Evolutionary conservation across 2,797 vertebrate species (phyloP).

Genomic region (Cygnus olor): DNA sequence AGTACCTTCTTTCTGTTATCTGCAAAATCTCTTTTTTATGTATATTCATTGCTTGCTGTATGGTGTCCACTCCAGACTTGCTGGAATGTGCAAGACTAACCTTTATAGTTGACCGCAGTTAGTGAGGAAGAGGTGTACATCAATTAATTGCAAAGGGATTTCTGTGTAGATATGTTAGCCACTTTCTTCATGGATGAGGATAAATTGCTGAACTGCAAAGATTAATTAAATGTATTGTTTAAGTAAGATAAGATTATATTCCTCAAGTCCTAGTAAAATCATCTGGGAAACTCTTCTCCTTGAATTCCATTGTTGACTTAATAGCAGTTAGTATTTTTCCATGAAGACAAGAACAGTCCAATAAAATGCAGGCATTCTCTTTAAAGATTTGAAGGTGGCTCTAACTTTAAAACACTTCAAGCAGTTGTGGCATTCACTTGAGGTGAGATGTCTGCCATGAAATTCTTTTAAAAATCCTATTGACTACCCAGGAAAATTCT

Average conservation of each 20-base stretch:
- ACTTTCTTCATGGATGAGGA: not conserved
- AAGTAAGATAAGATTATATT: not conserved
- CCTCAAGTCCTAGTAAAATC: not conserved
- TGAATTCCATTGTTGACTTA: not conserved
- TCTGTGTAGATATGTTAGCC: not conserved
- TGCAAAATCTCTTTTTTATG: not conserved
- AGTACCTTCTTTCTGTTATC: not conserved
- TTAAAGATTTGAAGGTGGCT: not conserved
- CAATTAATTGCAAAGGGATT: not conserved
- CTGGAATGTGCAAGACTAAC: not conserved
- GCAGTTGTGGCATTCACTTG: not conserved
- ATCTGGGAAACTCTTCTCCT: not conserved
- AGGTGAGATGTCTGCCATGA: not conserved
- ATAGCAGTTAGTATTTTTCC: not conserved
- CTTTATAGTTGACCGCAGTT: not conserved
- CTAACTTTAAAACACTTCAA: not conserved
- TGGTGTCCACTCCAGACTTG: not conserved
- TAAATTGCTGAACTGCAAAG: not conserved
- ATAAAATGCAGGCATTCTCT: not conserved
- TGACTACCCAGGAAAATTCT: not conserved
- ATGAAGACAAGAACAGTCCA: not conserved
- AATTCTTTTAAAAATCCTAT: not conserved
- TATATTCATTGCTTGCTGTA: not conserved
- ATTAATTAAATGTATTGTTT: constrained; percentile 22
- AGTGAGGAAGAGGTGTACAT: not conserved